phyloP scores from a whole-genome alignment of 1,140 invertebrate species.

The Prorops nasuta region DNA sequence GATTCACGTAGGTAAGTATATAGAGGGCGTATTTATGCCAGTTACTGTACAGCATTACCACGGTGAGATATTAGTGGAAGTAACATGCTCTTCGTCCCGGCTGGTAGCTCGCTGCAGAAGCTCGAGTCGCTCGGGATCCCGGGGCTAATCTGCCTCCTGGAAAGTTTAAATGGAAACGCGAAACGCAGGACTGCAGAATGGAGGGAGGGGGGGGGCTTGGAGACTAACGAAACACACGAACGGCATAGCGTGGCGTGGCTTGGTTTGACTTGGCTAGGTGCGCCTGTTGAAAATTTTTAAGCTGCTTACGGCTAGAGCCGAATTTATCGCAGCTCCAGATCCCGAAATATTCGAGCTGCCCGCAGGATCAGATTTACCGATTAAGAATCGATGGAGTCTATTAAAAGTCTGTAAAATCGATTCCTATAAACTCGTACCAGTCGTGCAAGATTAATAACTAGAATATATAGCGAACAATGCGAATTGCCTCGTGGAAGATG shows the following conservation, averaged over 20 bases:
- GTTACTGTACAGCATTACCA: no score
- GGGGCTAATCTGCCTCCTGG: slow-evolving; percentile 29
- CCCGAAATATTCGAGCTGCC: not conserved
- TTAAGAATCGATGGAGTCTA: no score
- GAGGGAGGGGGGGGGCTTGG: not conserved
- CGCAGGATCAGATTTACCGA: not conserved
- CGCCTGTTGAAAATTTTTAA: slow-evolving; percentile 30
- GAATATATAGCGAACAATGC: no score
- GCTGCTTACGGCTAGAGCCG: slow-evolving; percentile 31
- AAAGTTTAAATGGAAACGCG: slow-evolving; percentile 37
- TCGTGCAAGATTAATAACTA: no score
- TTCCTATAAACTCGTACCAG: no score
- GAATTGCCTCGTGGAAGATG: no score
- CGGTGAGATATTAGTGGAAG: slow-evolving; percentile 5
- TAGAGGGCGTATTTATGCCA: no score
- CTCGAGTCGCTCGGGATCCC: slow-evolving; percentile 21
- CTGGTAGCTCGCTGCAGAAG: slow-evolving; percentile 7
- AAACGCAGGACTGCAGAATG: not conserved
- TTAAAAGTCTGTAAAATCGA: no score
- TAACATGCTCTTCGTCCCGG: slow-evolving; percentile 9
- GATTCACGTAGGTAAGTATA: no score
- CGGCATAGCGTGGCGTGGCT: slow-evolving; percentile 2
- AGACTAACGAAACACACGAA: slow-evolving; percentile 25
- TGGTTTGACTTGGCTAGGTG: no score
- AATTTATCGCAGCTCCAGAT: slow-evolving; percentile 21